Conservation (phyloP, 2,113 vertebrate species). For the Climacteris rufus region DNA sequence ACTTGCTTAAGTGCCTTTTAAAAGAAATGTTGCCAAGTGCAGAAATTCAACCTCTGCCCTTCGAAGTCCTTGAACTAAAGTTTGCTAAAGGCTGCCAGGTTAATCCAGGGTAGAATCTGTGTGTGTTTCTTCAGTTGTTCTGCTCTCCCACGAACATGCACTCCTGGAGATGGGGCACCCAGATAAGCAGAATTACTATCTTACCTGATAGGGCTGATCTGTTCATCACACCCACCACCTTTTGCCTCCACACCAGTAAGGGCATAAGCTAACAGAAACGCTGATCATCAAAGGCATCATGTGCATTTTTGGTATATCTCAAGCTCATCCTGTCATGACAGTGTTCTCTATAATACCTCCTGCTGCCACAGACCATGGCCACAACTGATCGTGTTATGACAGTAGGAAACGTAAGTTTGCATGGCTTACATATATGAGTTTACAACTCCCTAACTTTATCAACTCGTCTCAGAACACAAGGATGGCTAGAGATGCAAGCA, state of each 20-base stretch:
- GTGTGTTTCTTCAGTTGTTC: background rate
- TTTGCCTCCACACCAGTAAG: background rate
- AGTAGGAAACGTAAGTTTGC: accelerated
- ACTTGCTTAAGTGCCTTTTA: background rate
- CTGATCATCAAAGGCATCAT: background rate
- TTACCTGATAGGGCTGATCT: background rate
- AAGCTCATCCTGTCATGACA: background rate
- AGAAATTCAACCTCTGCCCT: constrained; percentile 3
- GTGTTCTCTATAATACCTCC: background rate
- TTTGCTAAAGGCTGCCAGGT: constrained; percentile 29
- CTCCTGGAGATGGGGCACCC: background rate
- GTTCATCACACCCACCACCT: background rate
- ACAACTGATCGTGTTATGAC: accelerated
- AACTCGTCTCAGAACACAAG: accelerated
- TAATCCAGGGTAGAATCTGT: background rate
- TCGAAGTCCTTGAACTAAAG: constrained; percentile 20
- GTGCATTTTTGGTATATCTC: background rate
- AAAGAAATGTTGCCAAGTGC: background rate
- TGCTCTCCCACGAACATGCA: background rate
- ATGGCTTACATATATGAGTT: background rate
- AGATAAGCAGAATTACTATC: background rate
- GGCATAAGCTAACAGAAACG: background rate
- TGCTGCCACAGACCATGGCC: background rate
- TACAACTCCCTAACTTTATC: background rate
- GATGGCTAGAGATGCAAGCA: background rate